Conservation (phyloP, 2,113 vertebrate genomes). For the Ailuropoda melanoleuca region DNA sequence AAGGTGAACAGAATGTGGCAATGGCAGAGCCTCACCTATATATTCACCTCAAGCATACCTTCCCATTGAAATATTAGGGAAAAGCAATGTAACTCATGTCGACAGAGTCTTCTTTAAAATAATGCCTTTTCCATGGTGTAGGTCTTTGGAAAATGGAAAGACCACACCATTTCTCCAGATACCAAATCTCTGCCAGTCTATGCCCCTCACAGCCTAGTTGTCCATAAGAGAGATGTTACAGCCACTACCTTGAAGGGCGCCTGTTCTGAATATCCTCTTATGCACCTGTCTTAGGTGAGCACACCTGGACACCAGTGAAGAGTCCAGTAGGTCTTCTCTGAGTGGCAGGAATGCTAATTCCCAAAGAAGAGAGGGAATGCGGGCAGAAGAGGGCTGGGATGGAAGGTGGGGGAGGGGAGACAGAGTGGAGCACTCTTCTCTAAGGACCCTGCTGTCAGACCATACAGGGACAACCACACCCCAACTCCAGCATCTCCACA, state of each 20-base stretch:
- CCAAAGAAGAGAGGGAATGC: background rate
- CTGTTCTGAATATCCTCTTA: background rate
- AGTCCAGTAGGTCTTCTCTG: background rate
- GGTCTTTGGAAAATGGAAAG: background rate
- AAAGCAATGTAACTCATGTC: background rate
- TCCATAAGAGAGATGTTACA: background rate
- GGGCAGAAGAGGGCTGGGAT: background rate
- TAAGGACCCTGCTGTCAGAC: background rate
- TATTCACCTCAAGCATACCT: background rate
- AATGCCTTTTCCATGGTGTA: background rate
- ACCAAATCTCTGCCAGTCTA: background rate
- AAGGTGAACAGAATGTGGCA: background rate
- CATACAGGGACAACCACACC: background rate
- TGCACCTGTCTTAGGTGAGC: background rate
- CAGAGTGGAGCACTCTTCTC: background rate
- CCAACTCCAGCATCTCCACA: background rate
- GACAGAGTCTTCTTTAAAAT: background rate
- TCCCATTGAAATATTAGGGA: background rate
- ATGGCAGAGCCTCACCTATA: background rate
- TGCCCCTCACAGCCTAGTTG: background rate
- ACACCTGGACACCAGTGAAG: background rate
- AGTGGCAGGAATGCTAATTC: background rate
- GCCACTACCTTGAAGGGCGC: background rate
- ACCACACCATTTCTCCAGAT: background rate
- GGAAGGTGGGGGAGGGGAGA: too few relatives aligned